These are phyloP conservation scores for Sitta carolinensis DNA, from an alignment of 2,797 vertebrate genomes.

Conservation along the genomic window DNA sequence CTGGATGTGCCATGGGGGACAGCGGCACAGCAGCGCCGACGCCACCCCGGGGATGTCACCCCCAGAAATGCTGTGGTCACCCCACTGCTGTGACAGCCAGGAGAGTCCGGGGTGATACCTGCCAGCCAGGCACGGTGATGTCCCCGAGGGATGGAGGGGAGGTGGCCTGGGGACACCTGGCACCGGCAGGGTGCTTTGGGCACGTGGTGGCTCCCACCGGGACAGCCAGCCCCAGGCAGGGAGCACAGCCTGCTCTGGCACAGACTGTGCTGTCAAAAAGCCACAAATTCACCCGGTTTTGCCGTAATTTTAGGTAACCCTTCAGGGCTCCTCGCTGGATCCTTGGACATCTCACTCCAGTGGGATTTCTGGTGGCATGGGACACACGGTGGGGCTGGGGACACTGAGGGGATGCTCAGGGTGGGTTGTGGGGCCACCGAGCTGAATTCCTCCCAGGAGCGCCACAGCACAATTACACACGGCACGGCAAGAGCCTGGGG, in stretches of 20 bases:
- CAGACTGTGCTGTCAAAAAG: neutral
- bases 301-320: neutral
- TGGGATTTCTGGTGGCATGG: rapidly evolving
- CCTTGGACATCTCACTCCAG: rapidly evolving
- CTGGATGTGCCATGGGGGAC: rapidly evolving
- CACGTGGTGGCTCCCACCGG: rapidly evolving
- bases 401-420: rapidly evolving
- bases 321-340: rapidly evolving
- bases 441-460: rapidly evolving
- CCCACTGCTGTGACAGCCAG: neutral
- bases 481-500: neutral
- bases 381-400: rapidly evolving
- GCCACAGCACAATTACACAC: neutral
- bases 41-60: rapidly evolving
- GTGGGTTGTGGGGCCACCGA: rapidly evolving
- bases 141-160: neutral
- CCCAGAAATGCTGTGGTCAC: rapidly evolving
- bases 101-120: neutral
- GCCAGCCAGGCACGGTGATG: rapidly evolving
- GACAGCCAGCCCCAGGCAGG: neutral
- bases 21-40: rapidly evolving
- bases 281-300: neutral
- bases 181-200: rapidly evolving
- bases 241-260: neutral
- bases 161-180: neutral